A percentile compares a stretch with the other conserved stretches of the same genome.
Evolutionary conservation across 2,888 invertebrate genomes (phyloP).

Genomic region (Hermaeophaga mercurialis): DNA sequence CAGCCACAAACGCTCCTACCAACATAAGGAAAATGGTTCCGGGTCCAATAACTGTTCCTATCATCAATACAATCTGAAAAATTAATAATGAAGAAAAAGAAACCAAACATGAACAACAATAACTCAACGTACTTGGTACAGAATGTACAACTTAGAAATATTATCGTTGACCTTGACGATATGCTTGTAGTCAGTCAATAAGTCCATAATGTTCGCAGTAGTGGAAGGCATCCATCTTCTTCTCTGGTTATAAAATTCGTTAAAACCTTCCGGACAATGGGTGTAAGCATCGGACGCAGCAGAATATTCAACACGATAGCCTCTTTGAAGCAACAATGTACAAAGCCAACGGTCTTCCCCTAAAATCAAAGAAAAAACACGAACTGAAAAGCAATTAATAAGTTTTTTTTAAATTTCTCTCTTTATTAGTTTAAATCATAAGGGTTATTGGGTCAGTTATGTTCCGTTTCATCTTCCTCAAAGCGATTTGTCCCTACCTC

Average conservation of each 20-base stretch:
- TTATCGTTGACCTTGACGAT: slow-evolving; percentile 86
- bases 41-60: slow-evolving; percentile 80
- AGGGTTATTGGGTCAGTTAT: no score
- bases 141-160: slow-evolving; percentile 81
- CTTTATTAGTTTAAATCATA: no score
- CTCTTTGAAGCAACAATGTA: slow-evolving; percentile 87
- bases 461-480: no score
- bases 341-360: slow-evolving; percentile 98
- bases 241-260: slow-evolving; percentile 93
- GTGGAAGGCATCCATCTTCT: slow-evolving; percentile 97
- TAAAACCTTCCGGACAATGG: slow-evolving; percentile 90
- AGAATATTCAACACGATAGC: slow-evolving; percentile 91
- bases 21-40: slow-evolving; percentile 85
- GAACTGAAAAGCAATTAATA: no score
- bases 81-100: no score
- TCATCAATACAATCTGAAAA: slow-evolving; percentile 71
- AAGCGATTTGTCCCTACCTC: background rate
- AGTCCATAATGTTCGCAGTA: slow-evolving; percentile 91
- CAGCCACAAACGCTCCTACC: slow-evolving; percentile 80
- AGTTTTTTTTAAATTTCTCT: no score
- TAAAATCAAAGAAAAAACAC: no score
- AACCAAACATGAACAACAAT: no score
- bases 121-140: slow-evolving; percentile 73
- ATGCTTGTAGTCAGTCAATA: slow-evolving; percentile 76
- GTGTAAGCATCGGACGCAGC: slow-evolving; percentile 96